A percentile compares a stretch with the other conserved stretches of the same genome.
These are phyloP conservation scores for Sterna hirundo DNA, from an alignment of 2,113 vertebrate genomes.

Conservation along the genomic window DNA sequence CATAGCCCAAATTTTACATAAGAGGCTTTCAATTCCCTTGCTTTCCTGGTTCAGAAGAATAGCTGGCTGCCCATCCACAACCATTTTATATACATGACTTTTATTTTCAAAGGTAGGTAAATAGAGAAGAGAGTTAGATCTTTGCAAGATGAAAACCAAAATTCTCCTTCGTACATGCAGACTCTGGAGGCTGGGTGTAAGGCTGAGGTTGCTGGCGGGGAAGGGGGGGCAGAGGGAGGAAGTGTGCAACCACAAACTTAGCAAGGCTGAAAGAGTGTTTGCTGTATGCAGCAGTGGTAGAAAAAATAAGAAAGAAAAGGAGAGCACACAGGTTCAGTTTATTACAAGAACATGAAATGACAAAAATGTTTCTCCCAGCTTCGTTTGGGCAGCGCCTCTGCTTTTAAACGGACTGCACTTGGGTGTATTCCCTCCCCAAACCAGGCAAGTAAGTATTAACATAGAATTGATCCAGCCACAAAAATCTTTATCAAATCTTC, in stretches of 20 bases:
- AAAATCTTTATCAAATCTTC: not conserved
- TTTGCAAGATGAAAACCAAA: not conserved
- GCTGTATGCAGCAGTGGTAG: not conserved
- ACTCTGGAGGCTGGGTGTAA: not conserved
- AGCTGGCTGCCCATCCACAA: not conserved
- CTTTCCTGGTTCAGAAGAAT: not conserved
- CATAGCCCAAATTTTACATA: not conserved
- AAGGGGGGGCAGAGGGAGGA: not conserved
- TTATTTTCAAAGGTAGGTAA: not conserved
- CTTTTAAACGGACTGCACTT: not conserved
- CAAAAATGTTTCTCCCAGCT: not conserved
- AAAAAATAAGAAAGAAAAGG: not conserved
- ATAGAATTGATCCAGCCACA: not conserved
- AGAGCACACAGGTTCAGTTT: not conserved
- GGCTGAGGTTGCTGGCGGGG: not conserved
- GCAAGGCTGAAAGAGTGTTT: not conserved
- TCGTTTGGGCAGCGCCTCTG: not conserved
- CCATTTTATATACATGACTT: not conserved
- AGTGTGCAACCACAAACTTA: conserved; percentile 7
- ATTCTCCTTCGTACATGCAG: not conserved
- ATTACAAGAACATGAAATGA: not conserved
- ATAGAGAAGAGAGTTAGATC: not conserved
- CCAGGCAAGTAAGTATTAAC: not conserved
- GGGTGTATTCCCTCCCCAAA: not conserved
- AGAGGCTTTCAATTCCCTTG: not conserved